A percentile compares a stretch with the other conserved stretches of the same genome.
Conservation (phyloP, 2,113 vertebrate genomes). For the Entosphenus tridentatus region DNA sequence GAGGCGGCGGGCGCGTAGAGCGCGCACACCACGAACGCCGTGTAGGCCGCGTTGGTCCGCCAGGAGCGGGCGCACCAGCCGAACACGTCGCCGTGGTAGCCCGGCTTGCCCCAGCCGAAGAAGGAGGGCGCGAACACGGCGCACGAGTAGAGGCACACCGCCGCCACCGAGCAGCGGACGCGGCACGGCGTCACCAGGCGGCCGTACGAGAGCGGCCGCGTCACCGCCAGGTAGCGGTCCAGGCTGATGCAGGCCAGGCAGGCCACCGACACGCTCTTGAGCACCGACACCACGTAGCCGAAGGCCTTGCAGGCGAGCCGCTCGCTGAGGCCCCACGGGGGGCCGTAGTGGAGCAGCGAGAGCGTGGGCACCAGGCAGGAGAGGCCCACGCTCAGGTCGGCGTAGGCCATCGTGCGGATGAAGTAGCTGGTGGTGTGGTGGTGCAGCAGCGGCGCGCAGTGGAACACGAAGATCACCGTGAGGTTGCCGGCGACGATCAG, state of each 20-base stretch:
- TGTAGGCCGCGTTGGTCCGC: constrained; percentile 56
- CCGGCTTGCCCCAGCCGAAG: constrained; percentile 84
- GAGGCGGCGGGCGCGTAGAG: constrained; percentile 73
- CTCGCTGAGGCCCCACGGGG: constrained; percentile 40
- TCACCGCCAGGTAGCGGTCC: constrained; percentile 85
- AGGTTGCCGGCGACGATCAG: constrained; percentile 86
- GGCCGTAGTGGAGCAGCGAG: constrained; percentile 44
- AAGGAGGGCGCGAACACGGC: constrained; percentile 72
- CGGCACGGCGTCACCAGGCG: constrained; percentile 68
- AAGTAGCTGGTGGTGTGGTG: constrained; percentile 91
- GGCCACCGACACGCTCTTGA: constrained; percentile 87
- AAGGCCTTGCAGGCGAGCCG: constrained; percentile 67
- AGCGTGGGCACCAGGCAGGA: constrained; percentile 86
- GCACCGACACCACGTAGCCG: constrained; percentile 73
- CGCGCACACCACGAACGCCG: constrained; percentile 63
- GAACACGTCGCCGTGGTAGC: constrained; percentile 85
- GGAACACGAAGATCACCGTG: constrained; percentile 87
- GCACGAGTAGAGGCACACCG: constrained; percentile 84
- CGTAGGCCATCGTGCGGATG: constrained; percentile 95
- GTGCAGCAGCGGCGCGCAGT: constrained; percentile 85
- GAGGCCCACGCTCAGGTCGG: constrained; percentile 77
- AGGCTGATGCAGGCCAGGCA: constrained; percentile 85
- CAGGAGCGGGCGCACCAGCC: constrained; percentile 60
- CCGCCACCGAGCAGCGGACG: constrained; percentile 53
- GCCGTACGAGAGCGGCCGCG: constrained; percentile 60